A percentile compares a stretch with the other conserved stretches of the same genome.
phyloP scores from a whole-genome alignment of 2,888 invertebrate species.

The Acronicta leporina region DNA sequence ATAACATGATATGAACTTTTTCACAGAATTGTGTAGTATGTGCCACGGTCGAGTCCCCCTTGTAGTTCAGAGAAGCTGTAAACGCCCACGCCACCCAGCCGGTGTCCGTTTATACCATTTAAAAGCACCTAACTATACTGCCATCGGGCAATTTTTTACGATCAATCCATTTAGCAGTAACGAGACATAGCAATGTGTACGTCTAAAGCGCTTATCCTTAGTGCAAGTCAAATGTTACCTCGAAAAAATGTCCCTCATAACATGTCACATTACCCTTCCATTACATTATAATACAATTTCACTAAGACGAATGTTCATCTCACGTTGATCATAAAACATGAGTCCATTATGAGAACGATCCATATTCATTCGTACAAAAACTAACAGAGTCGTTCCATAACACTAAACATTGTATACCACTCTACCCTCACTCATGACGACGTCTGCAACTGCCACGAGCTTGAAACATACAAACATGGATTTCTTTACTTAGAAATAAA shows the following conservation, averaged over 20 bases:
- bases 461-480: slow-evolving; percentile 17
- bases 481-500: slow-evolving; percentile 23
- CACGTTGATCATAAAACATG: slow-evolving; percentile 66
- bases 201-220: slow-evolving; percentile 42
- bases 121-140: slow-evolving; percentile 54
- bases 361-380: slow-evolving; percentile 66
- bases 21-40: slow-evolving; percentile 65
- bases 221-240: slow-evolving; percentile 35
- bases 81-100: slow-evolving; percentile 63
- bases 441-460: slow-evolving; percentile 19
- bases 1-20: slow-evolving; percentile 72
- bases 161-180: slow-evolving; percentile 58
- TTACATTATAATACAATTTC: slow-evolving; percentile 71
- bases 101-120: slow-evolving; percentile 59
- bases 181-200: slow-evolving; percentile 41
- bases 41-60: slow-evolving; percentile 56
- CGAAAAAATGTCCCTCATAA: slow-evolving; percentile 58
- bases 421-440: slow-evolving; percentile 23
- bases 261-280: slow-evolving; percentile 59
- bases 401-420: slow-evolving; percentile 50
- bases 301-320: slow-evolving; percentile 70
- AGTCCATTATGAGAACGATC: slow-evolving; percentile 61
- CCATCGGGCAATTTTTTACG: slow-evolving; percentile 57
- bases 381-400: slow-evolving; percentile 63
- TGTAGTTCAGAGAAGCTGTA: slow-evolving; percentile 69